Base-by-base conservation (phyloP, 2,888 invertebrate species). In the Polymixis lichenea region DNA sequence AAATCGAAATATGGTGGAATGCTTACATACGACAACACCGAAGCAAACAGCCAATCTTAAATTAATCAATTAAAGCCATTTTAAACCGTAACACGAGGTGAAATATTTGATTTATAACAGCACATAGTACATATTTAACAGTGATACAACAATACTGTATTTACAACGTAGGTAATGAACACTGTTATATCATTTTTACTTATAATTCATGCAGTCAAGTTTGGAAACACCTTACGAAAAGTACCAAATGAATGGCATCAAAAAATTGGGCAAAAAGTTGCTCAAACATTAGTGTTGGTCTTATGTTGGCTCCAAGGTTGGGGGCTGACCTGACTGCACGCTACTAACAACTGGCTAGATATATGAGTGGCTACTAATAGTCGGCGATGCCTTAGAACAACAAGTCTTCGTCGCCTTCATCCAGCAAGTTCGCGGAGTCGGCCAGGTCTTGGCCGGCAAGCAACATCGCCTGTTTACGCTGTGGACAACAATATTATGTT, bases 321-420 rank as follows among this genome's bases (percentile, higher is more conserved):
- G 43, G 43, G 51, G 67, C 75, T 67, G 65, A 81, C 92, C 90
- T 90, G 91, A 92, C 93, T 92, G 92, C 90, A 89, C 84, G 76
- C 92, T 92, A 93, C 93, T 86, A 90, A 89, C 86, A 91, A 90
- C 88, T 90, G 90, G 84, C 84, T 84, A 90, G 82, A 81, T 89
- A 89, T 83, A 89, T 78, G 83, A 87, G 85, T 80, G 80, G 86
- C 86, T 89, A 89, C 67, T 43, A 38, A 58, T 69, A 67, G 55
- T 64, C 77, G 81, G 78, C 80, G 70, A 58, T 2, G 69, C 71
- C 84, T 97, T 98, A 98, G 97, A 99, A 99, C 77, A 99, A 96
- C 79, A 99, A 96, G 95, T 99, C 99, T 92, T 99, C 99, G 91
- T 99, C 99, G 62, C 98, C 98, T 87, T 99, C 98, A 83, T 98